A percentile compares a stretch with the other conserved stretches of the same genome.
These are phyloP conservation scores for Apotomis turbidana DNA, from an alignment of 2,888 invertebrate genomes.

Conservation along the genomic window DNA sequence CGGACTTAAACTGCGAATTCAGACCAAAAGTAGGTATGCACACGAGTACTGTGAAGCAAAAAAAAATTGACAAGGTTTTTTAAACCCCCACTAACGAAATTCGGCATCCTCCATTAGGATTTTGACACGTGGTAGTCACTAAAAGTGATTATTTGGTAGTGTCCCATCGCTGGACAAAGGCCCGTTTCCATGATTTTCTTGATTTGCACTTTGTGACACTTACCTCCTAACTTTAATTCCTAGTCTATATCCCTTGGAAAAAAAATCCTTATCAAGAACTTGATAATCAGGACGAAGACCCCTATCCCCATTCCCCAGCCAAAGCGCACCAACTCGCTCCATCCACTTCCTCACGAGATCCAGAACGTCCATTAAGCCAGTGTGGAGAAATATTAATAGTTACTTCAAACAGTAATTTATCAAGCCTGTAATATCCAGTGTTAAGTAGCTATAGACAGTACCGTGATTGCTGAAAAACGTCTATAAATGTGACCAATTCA, in stretches of 20 bases:
- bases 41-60: too few relatives aligned
- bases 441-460: background rate
- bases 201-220: too few relatives aligned
- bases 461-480: background rate
- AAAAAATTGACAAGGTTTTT: too few relatives aligned
- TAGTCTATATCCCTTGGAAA: background rate
- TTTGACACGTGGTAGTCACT: too few relatives aligned
- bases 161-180: too few relatives aligned
- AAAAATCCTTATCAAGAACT: slow-evolving; percentile 22
- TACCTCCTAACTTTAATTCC: background rate
- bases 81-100: too few relatives aligned
- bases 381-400: slow-evolving; percentile 32
- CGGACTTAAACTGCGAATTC: too few relatives aligned
- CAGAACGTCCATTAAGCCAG: slow-evolving; percentile 30
- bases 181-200: too few relatives aligned
- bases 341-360: slow-evolving; percentile 9
- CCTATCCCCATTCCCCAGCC: slow-evolving; percentile 13
- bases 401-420: slow-evolving; percentile 26
- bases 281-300: slow-evolving; percentile 10
- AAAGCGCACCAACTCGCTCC: background rate
- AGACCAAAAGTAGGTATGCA: too few relatives aligned
- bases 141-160: too few relatives aligned
- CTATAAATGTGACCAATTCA: background rate
- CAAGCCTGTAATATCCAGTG: slow-evolving; percentile 1
- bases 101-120: too few relatives aligned